These are phyloP conservation scores for Gallinago jamesoni DNA, from an alignment of 2,113 vertebrate species.

Conservation along the genomic window DNA sequence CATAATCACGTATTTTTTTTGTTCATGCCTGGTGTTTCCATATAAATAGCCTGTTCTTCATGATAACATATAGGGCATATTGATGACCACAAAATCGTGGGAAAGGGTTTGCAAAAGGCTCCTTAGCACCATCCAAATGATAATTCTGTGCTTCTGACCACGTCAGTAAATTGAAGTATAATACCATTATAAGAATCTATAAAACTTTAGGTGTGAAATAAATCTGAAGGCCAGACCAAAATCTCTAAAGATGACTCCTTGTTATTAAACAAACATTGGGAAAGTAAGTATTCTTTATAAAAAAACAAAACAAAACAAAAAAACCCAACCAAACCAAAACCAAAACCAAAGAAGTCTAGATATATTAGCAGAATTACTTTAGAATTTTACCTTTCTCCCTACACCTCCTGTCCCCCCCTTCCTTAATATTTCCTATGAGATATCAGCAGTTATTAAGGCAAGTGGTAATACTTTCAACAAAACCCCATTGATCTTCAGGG, in stretches of 20 bases:
- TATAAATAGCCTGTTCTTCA: not conserved
- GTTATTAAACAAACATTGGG: not conserved
- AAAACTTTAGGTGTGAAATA: not conserved
- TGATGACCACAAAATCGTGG: not conserved
- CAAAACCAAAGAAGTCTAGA: fast-evolving
- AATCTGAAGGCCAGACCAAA: not conserved
- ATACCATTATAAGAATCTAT: not conserved
- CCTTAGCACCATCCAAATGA: not conserved
- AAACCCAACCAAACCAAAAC: no score
- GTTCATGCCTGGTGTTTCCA: not conserved
- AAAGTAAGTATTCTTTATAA: not conserved
- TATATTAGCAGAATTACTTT: not conserved
- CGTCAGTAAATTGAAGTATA: not conserved
- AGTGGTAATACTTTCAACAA: not conserved
- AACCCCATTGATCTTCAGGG: not conserved
- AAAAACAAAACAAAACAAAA: not conserved
- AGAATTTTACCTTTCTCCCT: not conserved
- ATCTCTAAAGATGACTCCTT: not conserved
- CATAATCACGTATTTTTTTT: not conserved
- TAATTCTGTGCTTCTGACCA: not conserved
- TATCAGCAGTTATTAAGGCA: not conserved
- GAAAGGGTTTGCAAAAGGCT: not conserved
- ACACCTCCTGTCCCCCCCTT: not conserved
- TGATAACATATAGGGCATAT: no score
- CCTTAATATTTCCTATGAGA: not conserved